phyloP scores from a whole-genome alignment of 2,113 vertebrate species.

The Thinocorus orbignyianus region DNA sequence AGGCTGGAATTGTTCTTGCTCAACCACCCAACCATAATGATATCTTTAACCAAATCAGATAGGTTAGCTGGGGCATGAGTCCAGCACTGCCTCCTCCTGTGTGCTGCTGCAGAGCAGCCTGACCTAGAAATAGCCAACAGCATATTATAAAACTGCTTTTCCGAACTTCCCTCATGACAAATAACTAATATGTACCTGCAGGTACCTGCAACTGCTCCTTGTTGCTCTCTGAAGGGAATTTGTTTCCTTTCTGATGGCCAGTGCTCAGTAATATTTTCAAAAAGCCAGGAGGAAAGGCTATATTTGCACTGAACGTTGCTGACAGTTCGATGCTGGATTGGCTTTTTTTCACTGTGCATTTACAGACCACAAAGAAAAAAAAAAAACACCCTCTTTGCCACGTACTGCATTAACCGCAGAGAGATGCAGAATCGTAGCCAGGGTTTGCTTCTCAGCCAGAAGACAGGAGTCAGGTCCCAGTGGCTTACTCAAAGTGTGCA shows the following conservation, averaged over 20 bases:
- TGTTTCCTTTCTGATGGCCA: not conserved
- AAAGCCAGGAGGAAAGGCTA: not conserved
- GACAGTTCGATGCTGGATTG: fast-evolving
- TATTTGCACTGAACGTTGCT: constrained; percentile 14
- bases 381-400: not conserved
- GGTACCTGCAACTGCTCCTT: not conserved
- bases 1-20: constrained; percentile 8
- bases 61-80: not conserved
- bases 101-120: constrained; percentile 30
- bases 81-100: not conserved
- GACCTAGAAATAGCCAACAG: constrained; percentile 57
- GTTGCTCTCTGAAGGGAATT: not conserved
- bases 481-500: not conserved
- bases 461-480: not conserved
- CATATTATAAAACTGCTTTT: not conserved
- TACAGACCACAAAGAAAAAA: not conserved
- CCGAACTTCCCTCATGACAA: not conserved
- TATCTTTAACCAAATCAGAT: not conserved
- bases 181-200: not conserved
- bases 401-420: not conserved
- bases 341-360: not conserved
- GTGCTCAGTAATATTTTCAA: not conserved
- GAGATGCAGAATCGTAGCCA: not conserved
- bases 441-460: not conserved
- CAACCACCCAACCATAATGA: not conserved